Evolutionary conservation across 30 jellyfish, hydroid and myxozoan species (phyloP).

Genomic region (Sanderia malayensis): DNA sequence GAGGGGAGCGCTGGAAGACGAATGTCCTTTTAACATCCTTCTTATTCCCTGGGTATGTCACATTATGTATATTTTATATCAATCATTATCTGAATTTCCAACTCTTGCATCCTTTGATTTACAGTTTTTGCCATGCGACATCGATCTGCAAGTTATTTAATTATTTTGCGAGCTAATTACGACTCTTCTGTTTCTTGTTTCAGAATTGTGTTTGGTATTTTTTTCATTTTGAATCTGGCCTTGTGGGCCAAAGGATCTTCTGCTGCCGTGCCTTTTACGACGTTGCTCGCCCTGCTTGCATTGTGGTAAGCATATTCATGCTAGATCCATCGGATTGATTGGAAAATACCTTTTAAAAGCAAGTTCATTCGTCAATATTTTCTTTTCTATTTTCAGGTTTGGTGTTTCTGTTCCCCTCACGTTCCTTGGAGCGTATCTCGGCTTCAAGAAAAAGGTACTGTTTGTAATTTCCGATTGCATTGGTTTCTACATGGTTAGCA

Average conservation of each 20-base stretch:
- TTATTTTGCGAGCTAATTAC: neutral
- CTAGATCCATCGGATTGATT: no score
- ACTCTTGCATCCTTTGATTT: no score
- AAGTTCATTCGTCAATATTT: no score
- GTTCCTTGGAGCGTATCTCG: slow-evolving; percentile 95
- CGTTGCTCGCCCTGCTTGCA: slow-evolving; percentile 91
- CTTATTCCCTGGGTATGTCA: slow-evolving; percentile 97
- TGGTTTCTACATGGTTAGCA: no score
- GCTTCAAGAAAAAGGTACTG: slow-evolving; percentile 93
- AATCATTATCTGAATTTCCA: no score
- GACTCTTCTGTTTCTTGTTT: neutral
- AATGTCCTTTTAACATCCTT: slow-evolving; percentile 88
- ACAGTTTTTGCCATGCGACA: no score
- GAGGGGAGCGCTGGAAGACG: slow-evolving; percentile 96
- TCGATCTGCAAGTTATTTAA: no score
- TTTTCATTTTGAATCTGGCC: slow-evolving; percentile 83
- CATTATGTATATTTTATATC: no score
- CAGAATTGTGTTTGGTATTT: slow-evolving; percentile 78
- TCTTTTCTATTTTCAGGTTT: slow-evolving; percentile 69
- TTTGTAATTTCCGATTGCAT: no score
- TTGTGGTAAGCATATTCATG: slow-evolving; percentile 97
- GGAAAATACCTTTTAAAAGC: no score
- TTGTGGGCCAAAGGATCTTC: slow-evolving; percentile 91
- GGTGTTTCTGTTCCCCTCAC: slow-evolving; percentile 97
- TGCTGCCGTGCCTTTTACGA: slow-evolving; percentile 96